Percentiles rank a stretch among this genome's conserved stretches.
These are phyloP conservation scores for Drosophila rellima DNA, from an alignment of 2,888 invertebrate species.

Conservation along the genomic window DNA sequence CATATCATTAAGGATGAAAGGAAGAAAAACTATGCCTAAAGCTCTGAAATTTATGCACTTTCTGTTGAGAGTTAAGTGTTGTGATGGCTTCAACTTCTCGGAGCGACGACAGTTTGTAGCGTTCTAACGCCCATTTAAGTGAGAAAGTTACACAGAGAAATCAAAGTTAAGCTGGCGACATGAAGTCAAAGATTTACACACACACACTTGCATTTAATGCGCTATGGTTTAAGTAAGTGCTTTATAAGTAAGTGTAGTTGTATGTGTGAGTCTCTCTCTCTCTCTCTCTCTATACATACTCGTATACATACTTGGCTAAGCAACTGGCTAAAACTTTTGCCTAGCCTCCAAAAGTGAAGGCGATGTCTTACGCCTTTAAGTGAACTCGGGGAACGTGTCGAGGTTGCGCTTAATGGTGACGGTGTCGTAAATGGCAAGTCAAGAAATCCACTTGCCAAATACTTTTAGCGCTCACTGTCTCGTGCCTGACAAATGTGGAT, in stretches of 20 bases:
- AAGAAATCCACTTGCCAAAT: slow-evolving; percentile 77
- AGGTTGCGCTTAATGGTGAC: slow-evolving; percentile 56
- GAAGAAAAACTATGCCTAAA: slow-evolving; percentile 2
- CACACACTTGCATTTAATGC: slow-evolving; percentile 28
- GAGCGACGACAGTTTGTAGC: slow-evolving; percentile 45
- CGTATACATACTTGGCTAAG: slow-evolving; percentile 1
- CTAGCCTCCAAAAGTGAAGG: slow-evolving; percentile 35
- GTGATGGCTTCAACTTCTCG: slow-evolving; percentile 30
- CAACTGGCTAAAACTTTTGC: slow-evolving; percentile 43
- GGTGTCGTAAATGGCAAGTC: slow-evolving; percentile 68
- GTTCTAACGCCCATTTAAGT: slow-evolving; percentile 71
- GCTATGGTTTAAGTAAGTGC: slow-evolving; percentile 45
- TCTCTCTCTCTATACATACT: slow-evolving; percentile 10
- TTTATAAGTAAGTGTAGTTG: slow-evolving; percentile 36
- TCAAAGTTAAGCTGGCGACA: slow-evolving; percentile 59
- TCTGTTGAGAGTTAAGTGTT: slow-evolving; percentile 11
- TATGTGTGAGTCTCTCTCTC: neutral
- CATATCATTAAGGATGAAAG: neutral
- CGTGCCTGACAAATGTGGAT: slow-evolving; percentile 39
- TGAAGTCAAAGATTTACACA: slow-evolving; percentile 39
- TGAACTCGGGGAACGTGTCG: slow-evolving; percentile 34
- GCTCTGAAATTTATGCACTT: slow-evolving; percentile 2
- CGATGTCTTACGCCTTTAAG: slow-evolving; percentile 29
- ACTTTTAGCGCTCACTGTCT: slow-evolving; percentile 61
- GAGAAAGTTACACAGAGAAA: slow-evolving; percentile 68